Evolutionary conservation across 2,888 invertebrate genomes (phyloP).

Genomic region (Cryptus viduatorius): DNA sequence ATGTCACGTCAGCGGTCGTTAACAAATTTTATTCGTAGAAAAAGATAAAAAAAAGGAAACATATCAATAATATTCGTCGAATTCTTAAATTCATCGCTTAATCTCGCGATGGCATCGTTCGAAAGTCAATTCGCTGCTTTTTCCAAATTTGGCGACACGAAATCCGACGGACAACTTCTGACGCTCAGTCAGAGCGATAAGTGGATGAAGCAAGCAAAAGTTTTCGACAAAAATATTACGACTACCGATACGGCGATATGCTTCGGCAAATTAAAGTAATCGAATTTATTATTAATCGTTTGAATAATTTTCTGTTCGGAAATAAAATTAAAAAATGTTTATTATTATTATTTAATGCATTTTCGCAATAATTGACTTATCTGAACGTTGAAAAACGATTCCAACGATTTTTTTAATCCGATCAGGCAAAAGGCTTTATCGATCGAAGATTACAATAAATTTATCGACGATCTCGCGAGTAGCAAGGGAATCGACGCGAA

Average conservation of each 20-base stretch:
- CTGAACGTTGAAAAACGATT: not conserved
- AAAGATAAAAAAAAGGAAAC: not conserved
- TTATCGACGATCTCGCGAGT: constrained; percentile 83
- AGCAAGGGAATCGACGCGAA: constrained; percentile 82
- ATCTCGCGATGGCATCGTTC: constrained; percentile 64
- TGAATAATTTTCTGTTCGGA: not conserved
- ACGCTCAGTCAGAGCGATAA: constrained; percentile 85
- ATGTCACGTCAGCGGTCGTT: not conserved
- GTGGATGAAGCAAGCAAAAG: constrained; percentile 85
- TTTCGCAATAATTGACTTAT: no score
- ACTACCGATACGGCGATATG: constrained; percentile 85
- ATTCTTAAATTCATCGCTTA: not conserved
- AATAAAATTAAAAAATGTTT: constrained; percentile 5
- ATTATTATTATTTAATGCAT: no score
- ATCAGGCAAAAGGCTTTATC: constrained; percentile 77
- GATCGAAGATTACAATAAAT: constrained; percentile 83
- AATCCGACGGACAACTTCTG: constrained; percentile 83
- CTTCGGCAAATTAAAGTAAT: constrained; percentile 85
- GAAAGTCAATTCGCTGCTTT: constrained; percentile 77
- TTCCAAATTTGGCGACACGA: constrained; percentile 84
- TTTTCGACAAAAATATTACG: constrained; percentile 84
- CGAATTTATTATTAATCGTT: constrained; percentile 44
- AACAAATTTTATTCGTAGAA: not conserved
- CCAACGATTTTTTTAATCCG: not conserved
- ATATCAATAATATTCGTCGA: not conserved